Evolutionary conservation across 2,888 invertebrate genomes (phyloP).

Genomic region (Cyclophora albipunctata): DNA sequence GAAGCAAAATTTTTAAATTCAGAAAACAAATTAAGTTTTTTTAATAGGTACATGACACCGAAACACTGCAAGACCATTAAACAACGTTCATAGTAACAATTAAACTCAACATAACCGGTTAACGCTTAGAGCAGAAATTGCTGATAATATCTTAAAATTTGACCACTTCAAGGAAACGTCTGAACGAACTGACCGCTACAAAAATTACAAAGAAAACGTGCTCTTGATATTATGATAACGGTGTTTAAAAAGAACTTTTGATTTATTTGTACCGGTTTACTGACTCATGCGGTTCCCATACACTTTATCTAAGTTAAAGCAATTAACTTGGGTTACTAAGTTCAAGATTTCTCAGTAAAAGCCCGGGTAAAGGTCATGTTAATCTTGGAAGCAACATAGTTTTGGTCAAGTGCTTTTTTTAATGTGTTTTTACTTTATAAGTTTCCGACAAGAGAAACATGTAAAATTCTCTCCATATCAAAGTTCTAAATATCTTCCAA

Average conservation of each 20-base stretch:
- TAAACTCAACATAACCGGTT: constrained; percentile 40
- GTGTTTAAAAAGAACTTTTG: constrained; percentile 43
- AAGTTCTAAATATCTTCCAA: too few relatives aligned
- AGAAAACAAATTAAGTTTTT: too few relatives aligned
- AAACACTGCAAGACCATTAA: too few relatives aligned
- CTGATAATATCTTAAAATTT: constrained; percentile 53
- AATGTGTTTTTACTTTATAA: too few relatives aligned
- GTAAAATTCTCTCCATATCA: too few relatives aligned
- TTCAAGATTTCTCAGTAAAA: constrained; percentile 17
- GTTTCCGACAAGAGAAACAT: too few relatives aligned
- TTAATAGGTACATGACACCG: too few relatives aligned
- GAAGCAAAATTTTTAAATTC: too few relatives aligned
- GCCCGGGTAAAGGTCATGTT: constrained; percentile 7
- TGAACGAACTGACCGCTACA: constrained; percentile 48
- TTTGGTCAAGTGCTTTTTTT: not conserved
- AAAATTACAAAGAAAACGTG: constrained; percentile 65
- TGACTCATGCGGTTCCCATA: constrained; percentile 61
- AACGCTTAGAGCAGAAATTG: constrained; percentile 68
- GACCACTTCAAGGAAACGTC: constrained; percentile 58
- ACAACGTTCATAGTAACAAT: constrained; percentile 24
- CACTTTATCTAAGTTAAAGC: constrained; percentile 40
- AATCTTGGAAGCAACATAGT: not conserved
- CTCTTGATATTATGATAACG: constrained; percentile 73
- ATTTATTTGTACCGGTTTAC: constrained; percentile 62
- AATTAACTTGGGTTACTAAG: constrained; percentile 30